Evolutionary conservation across 2,113 vertebrate genomes (phyloP).

Genomic region (Buteo buteo): DNA sequence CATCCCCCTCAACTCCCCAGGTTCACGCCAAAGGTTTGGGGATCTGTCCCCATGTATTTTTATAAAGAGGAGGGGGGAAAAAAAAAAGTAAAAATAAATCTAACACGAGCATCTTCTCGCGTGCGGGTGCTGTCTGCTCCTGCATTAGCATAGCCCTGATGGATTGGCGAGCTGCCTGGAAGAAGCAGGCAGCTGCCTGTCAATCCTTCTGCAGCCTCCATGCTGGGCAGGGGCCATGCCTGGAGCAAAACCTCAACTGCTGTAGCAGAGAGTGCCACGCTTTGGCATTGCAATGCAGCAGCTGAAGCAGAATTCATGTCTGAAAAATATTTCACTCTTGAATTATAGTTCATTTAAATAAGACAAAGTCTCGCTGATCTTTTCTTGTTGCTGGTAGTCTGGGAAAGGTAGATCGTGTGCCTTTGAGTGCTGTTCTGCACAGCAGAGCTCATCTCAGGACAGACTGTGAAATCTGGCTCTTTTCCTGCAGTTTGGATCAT

Average conservation of each 20-base stretch:
- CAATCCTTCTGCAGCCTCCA: background rate
- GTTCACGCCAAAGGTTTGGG: background rate
- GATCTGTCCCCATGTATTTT: background rate
- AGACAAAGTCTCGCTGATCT: background rate
- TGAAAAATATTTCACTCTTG: background rate
- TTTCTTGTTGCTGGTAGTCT: background rate
- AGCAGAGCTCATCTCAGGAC: background rate
- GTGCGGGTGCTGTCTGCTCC: background rate
- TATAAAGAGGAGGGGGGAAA: background rate
- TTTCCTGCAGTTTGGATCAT: background rate
- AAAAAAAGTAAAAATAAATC: fast-evolving
- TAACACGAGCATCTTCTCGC: background rate
- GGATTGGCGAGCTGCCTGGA: background rate
- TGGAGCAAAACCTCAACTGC: background rate
- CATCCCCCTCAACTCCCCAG: background rate
- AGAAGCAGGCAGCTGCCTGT: background rate
- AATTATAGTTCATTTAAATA: background rate
- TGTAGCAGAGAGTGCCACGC: fast-evolving
- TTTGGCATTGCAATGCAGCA: background rate
- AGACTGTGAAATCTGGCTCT: background rate
- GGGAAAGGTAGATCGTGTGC: background rate
- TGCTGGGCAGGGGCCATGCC: background rate
- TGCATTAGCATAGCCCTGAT: background rate
- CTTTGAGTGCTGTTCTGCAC: background rate
- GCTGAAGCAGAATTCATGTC: background rate